Conservation (phyloP, 2,113 vertebrate species). For the Calidris pygmaea region DNA sequence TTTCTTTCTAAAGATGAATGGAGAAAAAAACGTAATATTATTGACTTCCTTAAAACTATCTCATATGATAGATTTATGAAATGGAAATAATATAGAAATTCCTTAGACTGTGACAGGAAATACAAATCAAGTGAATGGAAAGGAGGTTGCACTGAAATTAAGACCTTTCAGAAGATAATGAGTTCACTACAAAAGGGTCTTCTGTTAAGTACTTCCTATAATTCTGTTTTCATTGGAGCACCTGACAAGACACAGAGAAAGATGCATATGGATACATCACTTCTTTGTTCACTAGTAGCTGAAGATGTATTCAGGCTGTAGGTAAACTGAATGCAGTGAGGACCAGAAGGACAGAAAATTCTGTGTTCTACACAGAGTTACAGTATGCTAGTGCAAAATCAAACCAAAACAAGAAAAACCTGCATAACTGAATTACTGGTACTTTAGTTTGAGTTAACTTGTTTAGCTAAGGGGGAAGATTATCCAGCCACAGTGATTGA, state of each 20-base stretch:
- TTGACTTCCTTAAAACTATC: slow-evolving; percentile 5
- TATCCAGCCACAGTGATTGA: not conserved
- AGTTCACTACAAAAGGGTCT: not conserved
- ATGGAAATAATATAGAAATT: slow-evolving; percentile 14
- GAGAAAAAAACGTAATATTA: not conserved
- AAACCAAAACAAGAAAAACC: not conserved
- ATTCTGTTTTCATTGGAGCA: not conserved
- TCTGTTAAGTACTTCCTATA: not conserved
- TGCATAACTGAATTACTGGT: not conserved
- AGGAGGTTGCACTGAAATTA: not conserved
- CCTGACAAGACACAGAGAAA: not conserved
- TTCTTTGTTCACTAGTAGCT: not conserved
- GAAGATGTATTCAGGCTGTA: not conserved
- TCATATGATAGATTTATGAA: not conserved
- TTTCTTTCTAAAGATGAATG: not conserved
- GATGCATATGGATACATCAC: not conserved
- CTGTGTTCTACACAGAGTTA: not conserved
- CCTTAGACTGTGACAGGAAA: not conserved
- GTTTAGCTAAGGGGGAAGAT: not conserved
- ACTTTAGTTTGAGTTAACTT: not conserved
- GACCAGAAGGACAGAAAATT: not conserved
- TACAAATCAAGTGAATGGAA: slow-evolving; percentile 2
- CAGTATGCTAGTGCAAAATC: not conserved
- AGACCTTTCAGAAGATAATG: slow-evolving; percentile 5
- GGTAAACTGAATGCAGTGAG: not conserved